These are phyloP conservation scores for Coracias cyanogaster DNA, from an alignment of 2,797 vertebrate species.

Conservation along the genomic window DNA sequence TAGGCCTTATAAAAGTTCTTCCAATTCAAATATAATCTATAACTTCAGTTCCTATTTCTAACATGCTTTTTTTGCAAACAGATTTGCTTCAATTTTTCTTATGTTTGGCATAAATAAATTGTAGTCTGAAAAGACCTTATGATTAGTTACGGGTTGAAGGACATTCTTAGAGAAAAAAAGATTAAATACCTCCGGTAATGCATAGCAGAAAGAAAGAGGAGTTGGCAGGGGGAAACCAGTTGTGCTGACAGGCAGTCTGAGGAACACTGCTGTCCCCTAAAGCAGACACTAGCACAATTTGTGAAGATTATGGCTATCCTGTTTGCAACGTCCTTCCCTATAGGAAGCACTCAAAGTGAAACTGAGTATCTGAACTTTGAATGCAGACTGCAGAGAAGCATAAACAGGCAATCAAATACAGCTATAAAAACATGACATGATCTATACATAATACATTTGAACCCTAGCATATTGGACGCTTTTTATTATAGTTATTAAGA, in stretches of 20 bases:
- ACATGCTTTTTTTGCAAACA: neutral
- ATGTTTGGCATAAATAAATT: conserved; percentile 15
- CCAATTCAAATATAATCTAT: neutral
- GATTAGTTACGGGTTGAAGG: neutral
- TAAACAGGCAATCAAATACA: conserved; percentile 51
- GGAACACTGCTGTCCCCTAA: neutral
- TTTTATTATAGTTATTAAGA: conserved; percentile 69
- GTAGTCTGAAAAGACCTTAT: neutral
- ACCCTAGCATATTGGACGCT: conserved; percentile 23
- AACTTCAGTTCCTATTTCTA: neutral
- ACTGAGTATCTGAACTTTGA: conserved; percentile 23
- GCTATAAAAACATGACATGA: conserved; percentile 48
- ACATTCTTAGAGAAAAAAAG: conserved; percentile 7
- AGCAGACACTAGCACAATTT: neutral
- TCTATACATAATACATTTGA: conserved; percentile 18
- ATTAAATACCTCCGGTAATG: conserved; percentile 5
- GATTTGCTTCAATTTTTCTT: conserved; percentile 19
- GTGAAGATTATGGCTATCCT: neutral
- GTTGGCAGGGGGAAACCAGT: neutral
- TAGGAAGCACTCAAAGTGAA: conserved; percentile 36
- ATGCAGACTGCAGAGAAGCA: conserved; percentile 31
- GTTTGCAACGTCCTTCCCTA: neutral
- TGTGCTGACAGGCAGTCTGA: neutral
- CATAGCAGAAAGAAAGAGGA: neutral
- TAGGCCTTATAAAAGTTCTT: neutral